Evolutionary conservation across 2,113 vertebrate genomes (phyloP).

Genomic region (Corythoichthys haematopterus): DNA sequence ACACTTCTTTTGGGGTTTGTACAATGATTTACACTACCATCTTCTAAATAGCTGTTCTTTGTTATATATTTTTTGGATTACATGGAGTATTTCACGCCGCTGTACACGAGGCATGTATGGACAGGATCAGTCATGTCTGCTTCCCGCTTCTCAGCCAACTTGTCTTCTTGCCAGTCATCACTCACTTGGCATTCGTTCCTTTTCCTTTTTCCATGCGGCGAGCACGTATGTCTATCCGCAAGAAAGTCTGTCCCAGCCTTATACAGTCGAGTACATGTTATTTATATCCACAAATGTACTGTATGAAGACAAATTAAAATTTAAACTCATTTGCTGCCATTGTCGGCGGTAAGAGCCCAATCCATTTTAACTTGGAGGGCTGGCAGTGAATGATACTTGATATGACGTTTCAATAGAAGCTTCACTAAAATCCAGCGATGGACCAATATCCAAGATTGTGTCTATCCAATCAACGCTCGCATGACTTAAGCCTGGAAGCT

Average conservation of each 20-base stretch:
- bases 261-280: constrained; percentile 4
- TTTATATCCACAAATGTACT: not conserved
- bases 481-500: not conserved
- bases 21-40: not conserved
- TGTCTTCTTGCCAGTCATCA: constrained; percentile 50
- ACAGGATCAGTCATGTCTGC: constrained; percentile 50
- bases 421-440: not conserved
- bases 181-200: constrained; percentile 45
- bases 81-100: constrained; percentile 26
- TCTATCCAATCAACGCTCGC: not conserved
- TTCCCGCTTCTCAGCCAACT: constrained; percentile 57
- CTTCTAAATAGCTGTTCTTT: not conserved
- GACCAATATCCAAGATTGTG: not conserved
- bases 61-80: not conserved
- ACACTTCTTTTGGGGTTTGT: not conserved
- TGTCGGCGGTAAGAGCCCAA: no score
- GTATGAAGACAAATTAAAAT: not conserved
- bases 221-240: constrained; percentile 55
- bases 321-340: no score
- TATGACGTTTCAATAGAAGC: not conserved
- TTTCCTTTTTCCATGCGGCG: constrained; percentile 60
- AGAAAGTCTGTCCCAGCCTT: constrained; percentile 48
- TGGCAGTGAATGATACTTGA: no score
- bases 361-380: no score
- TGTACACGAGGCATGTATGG: constrained; percentile 43